Evolutionary conservation across 1,140 invertebrate species (phyloP), one percentile per base, ranked within the genome.

Genomic region (Thalassaphorura encarpata): DNA sequence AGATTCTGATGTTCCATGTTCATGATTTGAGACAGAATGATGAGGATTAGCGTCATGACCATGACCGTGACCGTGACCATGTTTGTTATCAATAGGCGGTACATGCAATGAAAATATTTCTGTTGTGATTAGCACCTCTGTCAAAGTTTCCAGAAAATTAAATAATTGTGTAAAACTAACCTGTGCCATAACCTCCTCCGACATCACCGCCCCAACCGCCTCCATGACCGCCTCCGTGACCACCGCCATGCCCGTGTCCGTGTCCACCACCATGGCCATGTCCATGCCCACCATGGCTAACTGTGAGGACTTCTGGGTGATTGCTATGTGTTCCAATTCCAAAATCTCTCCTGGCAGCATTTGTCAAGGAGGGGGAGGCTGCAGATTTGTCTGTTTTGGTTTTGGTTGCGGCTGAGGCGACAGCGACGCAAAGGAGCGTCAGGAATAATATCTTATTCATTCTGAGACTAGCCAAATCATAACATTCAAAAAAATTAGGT

Each of bases 401-500:
- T 47, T 62, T 65, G 40, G 60, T 62, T 16, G 60, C 63, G 8
- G 63, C 63, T 8, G 60, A 65, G 19, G 63, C 63, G 27, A 52
- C 60, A 36, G 63, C 63, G 39, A 65, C 53, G 53, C 63, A 65
- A 41, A 62, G 48, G 16, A 60, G 39, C 51, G 63, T 62, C 16
- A 65, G 60, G 28, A 62, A 56, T 52, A 65, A 60, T 43, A 65
- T 62, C 51, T 56, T 64, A 60, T 60, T 65, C 63, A 65, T 65
- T 15, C 36, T 58, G 28, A 36, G n/a, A 36, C 33, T n/a, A 36
- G 33, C n/a, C 33, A 36, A 36, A 36, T n/a, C 8, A n/a, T 8
- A 36, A 36, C 8, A 8, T 43, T 43, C 19, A 43, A 43, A 23
- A 43, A 43, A 23, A 43, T 18, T 43, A 23, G 42, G 42, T 21